Conservation (phyloP, 2,113 vertebrate species). For the Trichomycterus rosablanca region DNA sequence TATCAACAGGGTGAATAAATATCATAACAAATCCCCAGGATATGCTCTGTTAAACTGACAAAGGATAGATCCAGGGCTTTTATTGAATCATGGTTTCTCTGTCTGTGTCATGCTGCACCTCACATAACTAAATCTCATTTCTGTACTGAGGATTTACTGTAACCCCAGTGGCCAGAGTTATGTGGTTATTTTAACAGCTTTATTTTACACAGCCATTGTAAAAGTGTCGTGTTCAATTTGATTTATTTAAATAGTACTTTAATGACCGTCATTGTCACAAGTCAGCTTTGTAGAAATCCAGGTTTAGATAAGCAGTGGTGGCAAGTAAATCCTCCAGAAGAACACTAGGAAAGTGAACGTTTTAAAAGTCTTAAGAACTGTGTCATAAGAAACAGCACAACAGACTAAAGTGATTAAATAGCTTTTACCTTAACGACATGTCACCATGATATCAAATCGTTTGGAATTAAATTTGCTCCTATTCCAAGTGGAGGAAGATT, state of each 20-base stretch:
- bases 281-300: background rate
- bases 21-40: background rate
- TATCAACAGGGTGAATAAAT: conserved; percentile 4
- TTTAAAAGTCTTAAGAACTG: no score
- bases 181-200: background rate
- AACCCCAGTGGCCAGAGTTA: background rate
- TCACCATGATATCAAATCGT: no score
- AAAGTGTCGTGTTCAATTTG: background rate
- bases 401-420: no score
- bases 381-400: no score
- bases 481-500: no score
- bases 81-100: background rate
- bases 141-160: background rate
- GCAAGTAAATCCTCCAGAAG: no score
- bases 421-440: no score
- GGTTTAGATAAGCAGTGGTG: background rate
- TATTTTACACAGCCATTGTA: conserved; percentile 8
- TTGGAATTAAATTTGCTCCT: no score
- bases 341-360: no score
- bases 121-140: conserved; percentile 11
- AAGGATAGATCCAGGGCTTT: conserved; percentile 1
- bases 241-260: background rate
- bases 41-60: background rate
- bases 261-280: background rate
- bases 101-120: background rate